A percentile compares a stretch with the other conserved stretches of the same genome.
Evolutionary conservation across 1,140 invertebrate species (phyloP).

Genomic region (Homalodisca vitripennis): DNA sequence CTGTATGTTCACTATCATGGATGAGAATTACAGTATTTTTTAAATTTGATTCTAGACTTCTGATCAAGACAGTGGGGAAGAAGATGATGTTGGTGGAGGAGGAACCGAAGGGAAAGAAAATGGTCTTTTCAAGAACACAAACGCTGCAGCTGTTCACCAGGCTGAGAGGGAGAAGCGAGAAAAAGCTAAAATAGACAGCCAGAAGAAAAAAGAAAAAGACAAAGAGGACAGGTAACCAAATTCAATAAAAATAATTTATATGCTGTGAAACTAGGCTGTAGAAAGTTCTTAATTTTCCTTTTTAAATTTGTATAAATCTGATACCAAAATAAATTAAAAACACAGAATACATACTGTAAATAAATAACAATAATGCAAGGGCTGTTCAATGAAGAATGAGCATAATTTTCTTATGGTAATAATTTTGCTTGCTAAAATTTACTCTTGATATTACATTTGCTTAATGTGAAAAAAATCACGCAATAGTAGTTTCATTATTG

Average conservation of each 20-base stretch:
- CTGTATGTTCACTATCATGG: background rate
- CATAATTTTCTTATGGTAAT: too few species aligned
- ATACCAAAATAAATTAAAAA: too few species aligned
- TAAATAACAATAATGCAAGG: too few species aligned
- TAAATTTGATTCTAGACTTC: conserved; percentile 36
- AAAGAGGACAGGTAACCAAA: conserved; percentile 73
- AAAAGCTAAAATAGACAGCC: conserved; percentile 71
- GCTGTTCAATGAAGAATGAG: too few species aligned
- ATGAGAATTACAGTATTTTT: background rate
- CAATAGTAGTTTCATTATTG: too few species aligned
- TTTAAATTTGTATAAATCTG: too few species aligned
- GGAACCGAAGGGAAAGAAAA: conserved; percentile 54
- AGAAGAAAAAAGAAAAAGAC: conserved; percentile 84
- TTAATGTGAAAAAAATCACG: too few species aligned
- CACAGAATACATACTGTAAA: too few species aligned
- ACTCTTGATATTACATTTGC: too few species aligned
- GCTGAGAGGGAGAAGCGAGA: conserved; percentile 75
- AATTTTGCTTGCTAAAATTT: too few species aligned
- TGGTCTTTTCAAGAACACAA: conserved; percentile 72
- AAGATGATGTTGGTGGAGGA: conserved; percentile 41
- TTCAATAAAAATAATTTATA: conserved; percentile 35
- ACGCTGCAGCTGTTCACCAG: conserved; percentile 68
- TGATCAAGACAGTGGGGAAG: conserved; percentile 45
- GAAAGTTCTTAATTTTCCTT: too few species aligned
- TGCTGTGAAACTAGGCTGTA: too few species aligned